A percentile compares a stretch with the other conserved stretches of the same genome.
Conservation (phyloP, 1,140 invertebrate species). For the Bombus affinis region DNA sequence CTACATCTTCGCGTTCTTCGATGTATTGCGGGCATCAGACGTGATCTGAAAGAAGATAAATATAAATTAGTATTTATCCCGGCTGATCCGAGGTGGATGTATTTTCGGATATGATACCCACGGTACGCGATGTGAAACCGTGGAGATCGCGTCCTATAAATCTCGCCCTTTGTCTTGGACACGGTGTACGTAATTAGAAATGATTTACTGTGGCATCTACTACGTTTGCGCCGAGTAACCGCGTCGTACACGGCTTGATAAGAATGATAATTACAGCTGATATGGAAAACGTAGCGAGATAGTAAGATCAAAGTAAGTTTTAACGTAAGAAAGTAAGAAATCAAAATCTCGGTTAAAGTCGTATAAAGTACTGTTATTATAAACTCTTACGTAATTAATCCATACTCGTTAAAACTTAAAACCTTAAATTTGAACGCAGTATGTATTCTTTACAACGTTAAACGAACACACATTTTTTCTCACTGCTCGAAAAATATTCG, state of each 20-base stretch:
- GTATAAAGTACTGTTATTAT: not conserved
- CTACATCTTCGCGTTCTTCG: constrained; percentile 15
- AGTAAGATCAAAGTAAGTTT: too few species aligned
- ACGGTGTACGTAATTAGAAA: constrained; percentile 19
- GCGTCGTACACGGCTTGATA: not conserved
- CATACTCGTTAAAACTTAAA: not conserved
- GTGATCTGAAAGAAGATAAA: constrained; percentile 62
- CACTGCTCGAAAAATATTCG: not conserved
- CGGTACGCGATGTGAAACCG: not conserved
- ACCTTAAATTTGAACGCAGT: not conserved
- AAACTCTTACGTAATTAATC: too few species aligned
- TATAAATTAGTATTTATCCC: constrained; percentile 43
- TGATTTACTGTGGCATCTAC: not conserved
- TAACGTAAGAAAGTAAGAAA: too few species aligned
- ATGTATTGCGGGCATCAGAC: not conserved
- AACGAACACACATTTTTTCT: too few species aligned
- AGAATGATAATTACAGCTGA: not conserved
- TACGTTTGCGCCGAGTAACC: not conserved
- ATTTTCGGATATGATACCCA: constrained; percentile 40
- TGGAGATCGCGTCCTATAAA: not conserved
- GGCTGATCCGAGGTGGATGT: not conserved
- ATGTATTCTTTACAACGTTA: too few species aligned
- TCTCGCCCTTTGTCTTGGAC: not conserved
- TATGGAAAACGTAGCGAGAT: not conserved
- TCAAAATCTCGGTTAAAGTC: not conserved